A percentile compares a stretch with the other conserved stretches of the same genome.
Conservation (phyloP, 2,113 vertebrate genomes). For the Alligator sinensis region DNA sequence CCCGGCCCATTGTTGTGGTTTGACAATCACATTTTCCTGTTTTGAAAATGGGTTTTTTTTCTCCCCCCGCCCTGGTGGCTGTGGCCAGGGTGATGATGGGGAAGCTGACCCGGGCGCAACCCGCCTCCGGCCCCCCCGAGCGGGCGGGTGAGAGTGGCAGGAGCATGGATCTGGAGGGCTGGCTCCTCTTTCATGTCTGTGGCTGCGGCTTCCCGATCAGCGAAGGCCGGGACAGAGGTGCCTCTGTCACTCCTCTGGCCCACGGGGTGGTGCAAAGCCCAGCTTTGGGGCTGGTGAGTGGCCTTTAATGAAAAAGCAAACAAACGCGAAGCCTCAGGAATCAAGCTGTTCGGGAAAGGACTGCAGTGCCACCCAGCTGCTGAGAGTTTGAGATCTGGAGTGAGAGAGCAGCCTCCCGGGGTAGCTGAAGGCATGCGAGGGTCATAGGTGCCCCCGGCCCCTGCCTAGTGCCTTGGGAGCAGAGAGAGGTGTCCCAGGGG, state of each 20-base stretch:
- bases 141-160: too few species aligned
- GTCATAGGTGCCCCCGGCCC: background rate
- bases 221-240: background rate
- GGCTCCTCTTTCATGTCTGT: constrained; percentile 28
- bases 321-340: background rate
- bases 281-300: background rate
- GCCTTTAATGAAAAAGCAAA: background rate
- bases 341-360: accelerated
- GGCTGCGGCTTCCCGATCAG: constrained; percentile 33
- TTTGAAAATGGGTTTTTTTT: constrained; percentile 61
- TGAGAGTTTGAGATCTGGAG: accelerated
- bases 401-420: background rate
- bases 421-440: too few species aligned
- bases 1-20: constrained; percentile 73
- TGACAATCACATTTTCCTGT: constrained; percentile 80
- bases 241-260: constrained; percentile 23
- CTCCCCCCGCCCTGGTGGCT: constrained; percentile 1
- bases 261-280: background rate
- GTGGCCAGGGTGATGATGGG: background rate
- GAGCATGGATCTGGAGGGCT: background rate
- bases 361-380: background rate
- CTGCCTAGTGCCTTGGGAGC: background rate
- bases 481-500: background rate
- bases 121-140: too few species aligned
- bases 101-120: background rate